Evolutionary conservation across 2,797 vertebrate species (phyloP).

Genomic region (Otolemur crassicaudatus): DNA sequence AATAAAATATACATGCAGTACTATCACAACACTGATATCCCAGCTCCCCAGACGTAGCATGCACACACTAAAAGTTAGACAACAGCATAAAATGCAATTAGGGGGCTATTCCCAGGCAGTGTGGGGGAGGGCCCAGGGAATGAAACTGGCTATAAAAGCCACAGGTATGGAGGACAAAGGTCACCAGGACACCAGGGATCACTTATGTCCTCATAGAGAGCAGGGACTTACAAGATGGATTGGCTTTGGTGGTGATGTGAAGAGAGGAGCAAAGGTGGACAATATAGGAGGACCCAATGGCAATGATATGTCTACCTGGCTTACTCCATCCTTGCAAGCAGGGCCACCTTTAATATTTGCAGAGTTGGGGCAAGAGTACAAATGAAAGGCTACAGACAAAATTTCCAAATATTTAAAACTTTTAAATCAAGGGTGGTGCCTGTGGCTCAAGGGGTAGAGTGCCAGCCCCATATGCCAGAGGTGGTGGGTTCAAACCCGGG

Average conservation of each 20-base stretch:
- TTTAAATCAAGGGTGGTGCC: background rate
- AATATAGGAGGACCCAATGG: background rate
- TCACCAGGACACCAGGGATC: background rate
- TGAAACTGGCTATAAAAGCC: background rate
- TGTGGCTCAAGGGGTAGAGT: no score
- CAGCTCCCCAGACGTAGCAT: background rate
- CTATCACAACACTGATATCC: background rate
- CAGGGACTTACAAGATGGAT: background rate
- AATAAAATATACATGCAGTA: background rate
- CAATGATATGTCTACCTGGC: background rate
- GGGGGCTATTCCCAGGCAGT: background rate
- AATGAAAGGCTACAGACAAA: background rate
- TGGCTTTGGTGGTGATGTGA: background rate
- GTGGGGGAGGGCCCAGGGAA: background rate
- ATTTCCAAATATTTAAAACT: slow-evolving; percentile 38
- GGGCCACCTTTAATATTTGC: background rate
- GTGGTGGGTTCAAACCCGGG: no score
- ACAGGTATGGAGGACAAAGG: background rate
- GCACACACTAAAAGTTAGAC: background rate
- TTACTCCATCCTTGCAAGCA: background rate
- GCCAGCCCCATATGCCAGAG: no score
- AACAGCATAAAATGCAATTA: background rate
- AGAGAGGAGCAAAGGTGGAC: background rate
- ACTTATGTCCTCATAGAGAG: background rate
- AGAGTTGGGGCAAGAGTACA: background rate